These are phyloP conservation scores for Bombus confusus DNA, from an alignment of 1,140 invertebrate species.

Conservation along the genomic window DNA sequence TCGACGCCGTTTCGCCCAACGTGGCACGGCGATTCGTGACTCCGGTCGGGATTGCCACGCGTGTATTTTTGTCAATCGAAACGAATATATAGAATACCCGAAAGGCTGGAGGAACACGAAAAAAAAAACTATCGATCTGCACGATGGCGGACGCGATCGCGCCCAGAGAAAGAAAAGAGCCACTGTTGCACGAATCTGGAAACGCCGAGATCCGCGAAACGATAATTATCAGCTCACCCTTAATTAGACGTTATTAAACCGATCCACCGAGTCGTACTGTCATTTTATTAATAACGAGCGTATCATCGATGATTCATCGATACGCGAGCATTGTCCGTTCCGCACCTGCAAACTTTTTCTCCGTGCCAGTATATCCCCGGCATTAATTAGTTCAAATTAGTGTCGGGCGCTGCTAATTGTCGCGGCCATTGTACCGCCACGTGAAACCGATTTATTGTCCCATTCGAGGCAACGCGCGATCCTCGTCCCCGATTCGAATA, in stretches of 20 bases:
- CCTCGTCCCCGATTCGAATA: constrained; percentile 39
- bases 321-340: constrained; percentile 43
- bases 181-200: constrained; percentile 10
- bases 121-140: background rate
- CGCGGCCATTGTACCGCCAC: constrained; percentile 56
- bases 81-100: too few relatives aligned
- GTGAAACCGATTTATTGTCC: constrained; percentile 70
- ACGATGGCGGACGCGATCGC: background rate
- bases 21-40: background rate
- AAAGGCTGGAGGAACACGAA: background rate
- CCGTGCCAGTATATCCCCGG: constrained; percentile 33
- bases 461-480: constrained; percentile 13
- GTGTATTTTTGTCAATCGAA: background rate
- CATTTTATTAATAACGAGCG: constrained; percentile 65
- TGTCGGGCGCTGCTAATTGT: constrained; percentile 63
- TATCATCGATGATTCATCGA: constrained; percentile 59
- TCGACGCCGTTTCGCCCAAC: constrained; percentile 6
- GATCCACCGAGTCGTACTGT: constrained; percentile 46
- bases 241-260: constrained; percentile 69
- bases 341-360: constrained; percentile 56
- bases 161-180: constrained; percentile 21
- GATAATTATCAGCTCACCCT: constrained; percentile 48
- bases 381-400: constrained; percentile 69
- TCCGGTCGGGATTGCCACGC: background rate
- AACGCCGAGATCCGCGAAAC: constrained; percentile 31